Evolutionary conservation across 2,888 invertebrate genomes (phyloP).

Genomic region (Habroteleia sp.): DNA sequence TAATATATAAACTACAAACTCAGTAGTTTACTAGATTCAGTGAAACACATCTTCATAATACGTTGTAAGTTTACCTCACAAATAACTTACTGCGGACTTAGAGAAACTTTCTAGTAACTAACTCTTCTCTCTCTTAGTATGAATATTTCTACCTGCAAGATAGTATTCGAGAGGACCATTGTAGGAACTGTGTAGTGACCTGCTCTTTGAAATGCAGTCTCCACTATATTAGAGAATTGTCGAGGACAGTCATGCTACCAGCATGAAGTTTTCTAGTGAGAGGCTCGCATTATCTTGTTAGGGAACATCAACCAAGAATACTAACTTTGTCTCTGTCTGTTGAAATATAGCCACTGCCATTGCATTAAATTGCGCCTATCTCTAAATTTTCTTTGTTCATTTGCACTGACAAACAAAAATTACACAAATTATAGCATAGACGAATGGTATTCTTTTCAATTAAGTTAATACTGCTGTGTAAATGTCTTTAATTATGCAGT

Average conservation of each 20-base stretch:
- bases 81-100: too few relatives aligned
- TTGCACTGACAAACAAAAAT: constrained; percentile 16
- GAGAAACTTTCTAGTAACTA: too few relatives aligned
- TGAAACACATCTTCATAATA: too few relatives aligned
- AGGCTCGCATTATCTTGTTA: constrained; percentile 43
- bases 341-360: constrained; percentile 28
- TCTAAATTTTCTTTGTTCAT: too few relatives aligned
- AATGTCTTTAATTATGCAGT: not conserved
- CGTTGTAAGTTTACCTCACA: too few relatives aligned
- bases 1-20: too few relatives aligned
- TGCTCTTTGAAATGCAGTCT: constrained; percentile 20
- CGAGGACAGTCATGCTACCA: constrained; percentile 49
- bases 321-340: constrained; percentile 41
- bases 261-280: constrained; percentile 50
- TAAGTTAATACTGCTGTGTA: constrained; percentile 10
- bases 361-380: constrained; percentile 18
- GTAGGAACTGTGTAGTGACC: constrained; percentile 16
- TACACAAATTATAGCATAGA: constrained; percentile 9
- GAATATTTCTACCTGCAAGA: constrained; percentile 28
- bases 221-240: constrained; percentile 32
- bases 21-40: too few relatives aligned
- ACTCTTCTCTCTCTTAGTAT: too few relatives aligned
- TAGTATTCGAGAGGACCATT: constrained; percentile 36
- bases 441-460: constrained; percentile 11
- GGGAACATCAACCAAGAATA: constrained; percentile 16